These are phyloP conservation scores for Linnaemya tessellans DNA, from an alignment of 2,888 invertebrate species.

Conservation along the genomic window DNA sequence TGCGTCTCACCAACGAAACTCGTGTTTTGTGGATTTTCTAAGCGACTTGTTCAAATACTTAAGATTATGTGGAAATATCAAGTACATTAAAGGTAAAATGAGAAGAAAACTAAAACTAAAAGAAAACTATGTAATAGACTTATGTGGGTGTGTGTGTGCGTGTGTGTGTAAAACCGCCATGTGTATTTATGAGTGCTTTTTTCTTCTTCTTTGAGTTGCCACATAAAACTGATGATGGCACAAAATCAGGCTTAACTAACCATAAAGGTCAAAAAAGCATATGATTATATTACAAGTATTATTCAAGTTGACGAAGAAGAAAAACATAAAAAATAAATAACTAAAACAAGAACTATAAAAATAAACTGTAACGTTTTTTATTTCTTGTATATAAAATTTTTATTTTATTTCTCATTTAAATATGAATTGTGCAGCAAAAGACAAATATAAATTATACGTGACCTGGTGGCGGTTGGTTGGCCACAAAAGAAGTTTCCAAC, in stretches of 20 bases:
- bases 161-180: not conserved
- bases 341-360: slow-evolving; percentile 53
- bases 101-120: not conserved
- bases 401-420: slow-evolving; percentile 46
- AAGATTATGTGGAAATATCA: slow-evolving; percentile 18
- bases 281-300: slow-evolving; percentile 65
- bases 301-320: slow-evolving; percentile 54
- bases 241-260: slow-evolving; percentile 70
- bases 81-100: slow-evolving; percentile 27
- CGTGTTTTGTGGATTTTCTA: slow-evolving; percentile 37
- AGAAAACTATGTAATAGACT: slow-evolving; percentile 10
- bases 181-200: not conserved
- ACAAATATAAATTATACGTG: slow-evolving; percentile 69
- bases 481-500: not conserved
- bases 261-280: slow-evolving; percentile 70
- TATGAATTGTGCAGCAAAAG: slow-evolving; percentile 47
- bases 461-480: slow-evolving; percentile 11
- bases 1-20: slow-evolving; percentile 13
- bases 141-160: not conserved
- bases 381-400: slow-evolving; percentile 19
- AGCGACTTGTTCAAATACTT: slow-evolving; percentile 31
- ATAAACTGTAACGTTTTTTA: slow-evolving; percentile 60
- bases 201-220: not conserved
- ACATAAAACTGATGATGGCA: slow-evolving; percentile 62
- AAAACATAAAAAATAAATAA: not conserved